Base-by-base conservation (phyloP, 1,140 invertebrate genomes). In the Megalopta genalis region DNA sequence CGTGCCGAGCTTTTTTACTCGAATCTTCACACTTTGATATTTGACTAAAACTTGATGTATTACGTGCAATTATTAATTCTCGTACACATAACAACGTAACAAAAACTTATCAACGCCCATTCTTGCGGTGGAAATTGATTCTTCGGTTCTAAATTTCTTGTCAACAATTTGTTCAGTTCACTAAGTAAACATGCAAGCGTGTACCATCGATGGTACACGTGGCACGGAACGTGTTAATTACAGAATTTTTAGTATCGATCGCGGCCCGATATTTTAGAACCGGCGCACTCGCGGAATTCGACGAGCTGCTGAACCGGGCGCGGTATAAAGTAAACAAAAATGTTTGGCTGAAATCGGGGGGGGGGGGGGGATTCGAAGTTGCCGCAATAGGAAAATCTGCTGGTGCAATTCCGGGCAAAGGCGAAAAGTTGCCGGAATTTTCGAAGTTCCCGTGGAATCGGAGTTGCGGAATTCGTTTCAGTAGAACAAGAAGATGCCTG, bases 361-460 rank as follows among this genome's bases (percentile, higher is more conserved):
- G 4, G 32, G 32, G 32, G 32, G 23, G 63, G 14, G 52, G 23
- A 57, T 65, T 21, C 39, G 21, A 73, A 49, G 60, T 57, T 52
- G 25, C 39, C 42, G 37, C 23, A 6, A n/a, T 25, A 27, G 52
- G 46, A 72, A 66, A 83, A 83, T 76, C 72, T 59, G 37, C 67
- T 42, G 9, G n/a, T 76, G 73, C 42, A 69, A 76, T 49, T 37
- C 14, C 14, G 10, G 27, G 25, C 32, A 32, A 2, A 27, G 27
- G 23, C 10, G 23, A 0, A 18, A 46, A n/a, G 27, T 21, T 59
- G 59, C 12, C 1, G 25, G 62, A 72, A 72, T 83, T 76, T 80
- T 70, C 23, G 37, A 82, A 80, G 25, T 82, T 67, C 3, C 60
- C 18, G 46, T n/a, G 37, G 49, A 80, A 82, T 79, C 64, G 63